Conservation (phyloP, 2,113 vertebrate species). For the Neogobius melanostomus region DNA sequence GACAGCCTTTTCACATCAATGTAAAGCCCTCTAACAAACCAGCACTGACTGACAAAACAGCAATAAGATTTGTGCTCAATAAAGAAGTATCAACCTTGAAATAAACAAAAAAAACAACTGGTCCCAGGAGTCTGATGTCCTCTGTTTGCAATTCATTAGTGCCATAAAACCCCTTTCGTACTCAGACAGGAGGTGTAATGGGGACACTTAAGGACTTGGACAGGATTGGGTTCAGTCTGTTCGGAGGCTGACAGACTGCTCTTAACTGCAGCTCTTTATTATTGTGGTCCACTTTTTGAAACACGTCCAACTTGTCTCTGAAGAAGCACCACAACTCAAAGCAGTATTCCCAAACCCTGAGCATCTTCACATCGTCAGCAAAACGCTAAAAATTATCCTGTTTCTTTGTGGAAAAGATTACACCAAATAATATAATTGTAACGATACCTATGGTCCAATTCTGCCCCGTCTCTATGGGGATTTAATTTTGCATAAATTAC, state of each 20-base stretch:
- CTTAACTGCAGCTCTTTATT: not conserved
- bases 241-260: not conserved
- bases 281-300: not conserved
- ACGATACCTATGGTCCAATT: too few relatives aligned
- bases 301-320: not conserved
- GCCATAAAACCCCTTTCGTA: not conserved
- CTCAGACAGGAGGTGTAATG: not conserved
- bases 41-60: too few relatives aligned
- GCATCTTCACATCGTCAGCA: not conserved
- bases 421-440: too few relatives aligned
- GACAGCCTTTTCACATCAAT: too few relatives aligned
- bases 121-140: not conserved
- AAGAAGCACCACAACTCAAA: not conserved
- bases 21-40: too few relatives aligned
- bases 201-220: not conserved
- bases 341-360: not conserved
- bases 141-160: slow-evolving; percentile 4
- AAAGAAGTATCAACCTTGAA: not conserved
- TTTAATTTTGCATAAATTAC: too few relatives aligned
- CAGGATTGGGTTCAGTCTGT: not conserved
- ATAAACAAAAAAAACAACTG: not conserved
- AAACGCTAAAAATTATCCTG: too few relatives aligned
- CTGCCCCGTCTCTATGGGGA: too few relatives aligned
- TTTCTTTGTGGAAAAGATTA: too few relatives aligned
- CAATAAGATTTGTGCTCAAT: not conserved